Evolutionary conservation across 1,140 invertebrate genomes (phyloP).

Genomic region (Macrocentrus cingulum): DNA sequence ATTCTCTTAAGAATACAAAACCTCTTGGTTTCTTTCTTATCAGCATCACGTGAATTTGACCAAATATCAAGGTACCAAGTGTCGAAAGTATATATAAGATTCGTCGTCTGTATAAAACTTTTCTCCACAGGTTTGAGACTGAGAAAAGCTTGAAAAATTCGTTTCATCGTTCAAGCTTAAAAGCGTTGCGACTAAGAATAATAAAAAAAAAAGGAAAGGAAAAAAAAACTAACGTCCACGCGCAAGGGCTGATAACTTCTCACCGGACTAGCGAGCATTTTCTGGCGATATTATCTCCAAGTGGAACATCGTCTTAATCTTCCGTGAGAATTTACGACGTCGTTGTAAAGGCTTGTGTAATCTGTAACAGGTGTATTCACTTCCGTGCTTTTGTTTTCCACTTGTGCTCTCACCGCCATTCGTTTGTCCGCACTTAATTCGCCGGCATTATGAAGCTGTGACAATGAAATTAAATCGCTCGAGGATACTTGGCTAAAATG

Average conservation of each 20-base stretch:
- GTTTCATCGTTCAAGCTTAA: not conserved
- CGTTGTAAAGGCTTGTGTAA: constrained; percentile 45
- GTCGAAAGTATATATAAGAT: not conserved
- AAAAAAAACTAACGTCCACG: no score
- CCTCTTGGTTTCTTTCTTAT: not conserved
- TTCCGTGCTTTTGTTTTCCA: constrained; percentile 18
- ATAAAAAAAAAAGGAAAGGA: not conserved
- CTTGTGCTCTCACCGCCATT: not conserved
- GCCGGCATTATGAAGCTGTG: not conserved
- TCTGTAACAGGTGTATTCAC: constrained; percentile 40
- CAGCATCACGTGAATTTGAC: not conserved
- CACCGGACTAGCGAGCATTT: no score
- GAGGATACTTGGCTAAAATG: not conserved
- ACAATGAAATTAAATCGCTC: constrained; percentile 13
- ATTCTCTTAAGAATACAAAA: not conserved
- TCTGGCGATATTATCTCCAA: constrained; percentile 5
- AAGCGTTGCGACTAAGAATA: not conserved
- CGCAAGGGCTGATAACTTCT: no score
- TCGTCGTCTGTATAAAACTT: not conserved
- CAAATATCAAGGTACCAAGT: not conserved
- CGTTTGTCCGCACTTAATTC: not conserved
- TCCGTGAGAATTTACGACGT: constrained; percentile 38
- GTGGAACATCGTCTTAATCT: constrained; percentile 40
- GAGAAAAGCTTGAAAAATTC: not conserved
- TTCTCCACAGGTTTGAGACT: not conserved